Base-by-base conservation (phyloP, 2,888 invertebrate species). In the Drosophila conformis region DNA sequence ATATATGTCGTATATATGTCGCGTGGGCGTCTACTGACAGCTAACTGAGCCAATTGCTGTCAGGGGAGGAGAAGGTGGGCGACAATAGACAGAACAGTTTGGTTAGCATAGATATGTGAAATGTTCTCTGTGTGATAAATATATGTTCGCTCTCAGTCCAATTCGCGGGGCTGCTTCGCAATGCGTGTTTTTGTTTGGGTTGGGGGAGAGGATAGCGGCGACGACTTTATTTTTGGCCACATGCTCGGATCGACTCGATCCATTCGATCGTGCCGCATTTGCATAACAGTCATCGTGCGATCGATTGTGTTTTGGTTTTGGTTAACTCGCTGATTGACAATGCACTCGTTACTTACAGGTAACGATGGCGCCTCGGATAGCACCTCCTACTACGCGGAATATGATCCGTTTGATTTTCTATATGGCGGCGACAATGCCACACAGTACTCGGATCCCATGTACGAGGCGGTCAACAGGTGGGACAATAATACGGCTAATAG, bases 351-450 rank as follows among this genome's bases (percentile, higher is more conserved):
- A 92, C 90, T 93, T 93, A 91, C 91, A 90, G 94, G 94, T 85
- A 94, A 94, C 82, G 94, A 94, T 82, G 91, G 93, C 69, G 94
- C 93, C 76, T 95, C 95, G 29, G 94, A 95, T 78, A 94, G 94
- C 80, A 94, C 94, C 69, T 96, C 95, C 60, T 95, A 96, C 76
- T 96, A 96, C 87, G 96, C 96, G 85, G 95, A 96, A 72, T 96
- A 96, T 89, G 96, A 96, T 93, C 96, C 96, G n/a, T 96, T 96
- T 86, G 96, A 96, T 91, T 96, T 96, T 91, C 94, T 96, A 92
- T 96, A 96, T 90, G 95, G 95, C 84, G 94, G 95, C 83, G 94
- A 94, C 46, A 94, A 94, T 15, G 94, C 94, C 38, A 95, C 95
- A 75, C 95, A 94, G 85, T 95, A 95, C 86, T 95, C 95, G 71